A percentile compares a stretch with the other conserved stretches of the same genome.
phyloP scores from a whole-genome alignment of 1,140 invertebrate species.

The Platyura marginata region DNA sequence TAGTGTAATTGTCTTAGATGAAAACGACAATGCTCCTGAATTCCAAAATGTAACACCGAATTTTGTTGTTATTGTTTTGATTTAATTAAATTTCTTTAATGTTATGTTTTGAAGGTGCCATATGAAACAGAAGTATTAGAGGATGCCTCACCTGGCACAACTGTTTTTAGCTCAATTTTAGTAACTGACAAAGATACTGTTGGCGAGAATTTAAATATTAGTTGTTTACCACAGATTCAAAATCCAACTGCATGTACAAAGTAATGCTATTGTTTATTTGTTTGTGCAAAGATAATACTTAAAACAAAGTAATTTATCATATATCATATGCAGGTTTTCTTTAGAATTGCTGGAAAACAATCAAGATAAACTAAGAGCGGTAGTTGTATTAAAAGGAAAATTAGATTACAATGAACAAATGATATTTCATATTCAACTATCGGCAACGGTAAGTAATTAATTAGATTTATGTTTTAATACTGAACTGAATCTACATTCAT shows the following conservation, averaged over 20 bases:
- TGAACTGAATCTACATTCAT: not conserved
- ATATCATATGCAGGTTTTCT: constrained; percentile 33
- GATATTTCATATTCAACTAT: constrained; percentile 50
- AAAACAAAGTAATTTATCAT: too few relatives aligned
- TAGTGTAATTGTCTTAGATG: constrained; percentile 67
- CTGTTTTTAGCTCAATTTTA: constrained; percentile 49
- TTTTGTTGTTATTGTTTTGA: not conserved
- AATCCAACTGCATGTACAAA: constrained; percentile 20
- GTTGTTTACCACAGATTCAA: constrained; percentile 30
- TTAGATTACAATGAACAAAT: constrained; percentile 53
- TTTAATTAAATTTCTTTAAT: not conserved
- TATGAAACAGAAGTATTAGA: constrained; percentile 65
- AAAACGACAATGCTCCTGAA: constrained; percentile 72
- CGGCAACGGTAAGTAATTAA: constrained; percentile 40
- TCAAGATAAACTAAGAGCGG: constrained; percentile 39
- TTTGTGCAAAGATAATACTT: too few relatives aligned
- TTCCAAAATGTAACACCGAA: constrained; percentile 50
- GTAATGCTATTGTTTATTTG: constrained; percentile 5
- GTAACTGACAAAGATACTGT: constrained; percentile 61
- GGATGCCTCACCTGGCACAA: constrained; percentile 51
- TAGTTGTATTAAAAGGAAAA: constrained; percentile 39
- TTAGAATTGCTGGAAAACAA: constrained; percentile 41
- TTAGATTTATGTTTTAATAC: constrained; percentile 7
- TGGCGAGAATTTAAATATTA: constrained; percentile 60
- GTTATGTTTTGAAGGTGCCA: constrained; percentile 32